Base-by-base conservation (phyloP, 2,888 invertebrate species). In the Hypomecis atomaria region DNA sequence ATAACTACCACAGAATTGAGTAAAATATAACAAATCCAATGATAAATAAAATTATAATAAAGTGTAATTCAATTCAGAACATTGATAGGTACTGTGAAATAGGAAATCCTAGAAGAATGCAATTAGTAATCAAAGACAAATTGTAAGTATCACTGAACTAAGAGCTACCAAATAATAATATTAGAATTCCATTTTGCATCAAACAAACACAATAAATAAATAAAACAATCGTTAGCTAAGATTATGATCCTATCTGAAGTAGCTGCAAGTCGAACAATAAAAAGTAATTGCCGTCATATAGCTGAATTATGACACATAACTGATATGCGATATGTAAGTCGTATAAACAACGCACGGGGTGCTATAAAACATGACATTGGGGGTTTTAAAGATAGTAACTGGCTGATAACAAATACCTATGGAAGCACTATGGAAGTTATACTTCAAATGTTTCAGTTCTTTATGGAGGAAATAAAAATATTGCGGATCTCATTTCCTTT, bases 211-310 rank as follows among this genome's bases (percentile, higher is more conserved):
- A 37, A 23, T 50, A 44, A 43, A 49, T 36, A 43, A 50, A 43
- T 52, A 44, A 43, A 49, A 43, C 50, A 50, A 43, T 52, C 23
- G 4, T 23, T 40, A 40, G n/a, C 23, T 52, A 52, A 23, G 40
- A 52, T 52, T 52, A 40, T 9, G 10, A 23, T 23, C 11, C 11
- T 40, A 52, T 40, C 40, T 1, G 10, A 53, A 47, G 23, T 43
- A 61, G 37, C 47, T 36, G 23, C 38, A 34, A 61, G 52, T 53
- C 57, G 54, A 45, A 44, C 54, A 45, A 66, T 66, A 23, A 50
- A 61, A 57, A 44, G n/a, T 48, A 60, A 66, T 60, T 36, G 40
- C 55, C 34, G 37, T 37, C 54, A 50, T 48, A 54, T 63, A 42
- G 34, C 33, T 53, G 43, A 40, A 47, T 2, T 23, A 23, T 3